Evolutionary conservation across 64 coral and sea anemone genomes (phyloP), one percentile per base, ranked within the genome.

Genomic region (Montipora efflorescens): DNA sequence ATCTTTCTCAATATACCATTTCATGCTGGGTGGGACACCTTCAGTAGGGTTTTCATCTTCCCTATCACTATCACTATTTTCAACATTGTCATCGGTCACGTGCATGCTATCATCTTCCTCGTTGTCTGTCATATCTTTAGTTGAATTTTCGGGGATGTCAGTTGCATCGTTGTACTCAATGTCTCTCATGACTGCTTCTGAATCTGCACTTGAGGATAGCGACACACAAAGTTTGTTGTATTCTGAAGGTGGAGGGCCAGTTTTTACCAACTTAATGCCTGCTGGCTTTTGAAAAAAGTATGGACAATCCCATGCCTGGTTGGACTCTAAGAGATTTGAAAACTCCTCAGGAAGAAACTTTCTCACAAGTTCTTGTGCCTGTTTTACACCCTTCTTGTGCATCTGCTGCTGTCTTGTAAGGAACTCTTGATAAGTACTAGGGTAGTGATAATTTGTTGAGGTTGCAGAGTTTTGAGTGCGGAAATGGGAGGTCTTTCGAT

Each of bases 341-440:
- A 84, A 84, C 10, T 84, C 81, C 36, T 25, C 25, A 5, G 81
- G 81, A 66, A 87, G 66, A 71, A 67, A 87, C 28, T 73, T 58
- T 46, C 59, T 58, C 7, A 73, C n/a, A 46, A 21, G 71, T 73
- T 87, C 67, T 19, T 74, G 67, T 8, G 4, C 67, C 48, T 21
- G 46, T 18, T 69, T 46, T 14, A 72, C 71, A 15, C 83, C 67
- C 72, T 87, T 19, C 13, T 20, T 45, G 66, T 87, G 83, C 83
- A 87, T 87, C 16, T 14, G 14, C 71, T 72, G 19, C 45, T 70
- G 1, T 66, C 16, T 87, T 47, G 72, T 19, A 21, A 14, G 83
- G 71, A 68, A 87, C 83, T 72, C n/a, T 12, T 64, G 53, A 21
- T 80, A 80, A 51, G 12, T 81, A 48, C 4, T 57, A 12, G 59